Evolutionary conservation across 2,113 vertebrate genomes (phyloP), one percentile per base, ranked within the genome.

Genomic region (Megaceryle maxima): DNA sequence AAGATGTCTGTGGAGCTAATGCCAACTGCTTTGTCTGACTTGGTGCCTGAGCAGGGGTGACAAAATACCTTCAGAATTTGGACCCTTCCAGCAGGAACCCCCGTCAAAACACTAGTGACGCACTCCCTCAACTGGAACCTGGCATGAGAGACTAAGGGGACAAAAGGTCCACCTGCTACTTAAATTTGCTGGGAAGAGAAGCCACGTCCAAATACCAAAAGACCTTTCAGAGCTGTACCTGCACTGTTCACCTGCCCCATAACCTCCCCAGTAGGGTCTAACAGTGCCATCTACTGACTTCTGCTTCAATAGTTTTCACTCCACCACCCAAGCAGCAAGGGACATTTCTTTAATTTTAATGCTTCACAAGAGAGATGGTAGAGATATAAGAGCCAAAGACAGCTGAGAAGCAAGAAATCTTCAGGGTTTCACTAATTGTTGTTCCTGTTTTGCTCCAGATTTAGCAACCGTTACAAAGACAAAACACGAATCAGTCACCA

Each of bases 211-310:
- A 29, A 6, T 21, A 13, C 24, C 29, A 29, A 2, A 5, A 14
- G 16, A 4, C 25, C n/a, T 37, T 2, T 5, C 56, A 7, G 63
- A 39, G 77, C 31, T 9, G 59, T 10, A 48, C 82, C 59, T 17
- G 50, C 37, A 2, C n/a, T 5, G 31, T 5, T n/a, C 22, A 13
- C n/a, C 70, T 13, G 46, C 62, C 35, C 39, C 1, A 2, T 9
- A 20, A 25, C 50, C 46, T 51, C 63, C 25, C 24, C 33, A 46
- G 62, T 87, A 17, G 81, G 29, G 70, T 44, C 33, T 76, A 35
- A 44, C 83, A 88, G 82, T 88, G 94, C 92, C 96, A 93, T 35
- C 94, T 94, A 28, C 92, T 39, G 96, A 62, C 70, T 41, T 67
- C 44, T 48, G 77, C 83, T 31, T 5, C 31, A 13, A 8, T 35